Evolutionary conservation across 2,888 invertebrate species (phyloP), one percentile per base, ranked within the genome.

Genomic region (Drosophila algonquin): DNA sequence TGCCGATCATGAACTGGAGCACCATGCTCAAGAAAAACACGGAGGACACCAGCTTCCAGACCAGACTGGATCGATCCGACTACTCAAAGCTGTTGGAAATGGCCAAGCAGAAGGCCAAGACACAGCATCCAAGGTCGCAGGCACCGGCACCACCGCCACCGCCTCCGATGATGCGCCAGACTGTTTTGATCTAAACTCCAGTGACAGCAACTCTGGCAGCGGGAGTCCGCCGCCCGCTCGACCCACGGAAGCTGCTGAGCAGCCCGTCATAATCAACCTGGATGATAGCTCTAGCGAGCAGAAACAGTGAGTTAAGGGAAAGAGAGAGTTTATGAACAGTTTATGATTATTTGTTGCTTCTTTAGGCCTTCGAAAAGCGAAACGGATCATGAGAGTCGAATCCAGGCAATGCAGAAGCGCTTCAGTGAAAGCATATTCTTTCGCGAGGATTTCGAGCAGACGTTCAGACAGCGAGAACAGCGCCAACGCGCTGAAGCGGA

Each of bases 371-470:
- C 40, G 2, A 40, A 40, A 40, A 14, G 40, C n/a, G 40, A n/a
- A 7, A 2, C 40, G 7, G 40, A 40, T 2, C 1, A 40, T 7
- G 14, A 40, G 40, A 40, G 18, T 14, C 4, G 21, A 5, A 6
- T 5, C 9, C 8, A 52, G 5, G 69, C 69, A 3, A 44, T 73
- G 16, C 76, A 84, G 16, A 21, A 55, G 0, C 79, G 69, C 1
- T 61, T 79, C 3, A 67, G 46, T 10, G 44, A 18, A 3, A 73
- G 71, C 2, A 27, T 59, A 0, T 88, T 63, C 24, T 77, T 61
- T 2, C 47, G 72, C 1, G 71, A 82, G 1, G 62, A 56, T n/a
- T 83, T 27, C 21, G 27, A 35, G 9, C 40, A 63, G 0, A 2
- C 51, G 0, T 80, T 73, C 3, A 59, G n/a, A 0, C 16, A 71